Evolutionary conservation across 64 coral and sea anemone species (phyloP).

Genomic region (Astreopora myriophthalma): DNA sequence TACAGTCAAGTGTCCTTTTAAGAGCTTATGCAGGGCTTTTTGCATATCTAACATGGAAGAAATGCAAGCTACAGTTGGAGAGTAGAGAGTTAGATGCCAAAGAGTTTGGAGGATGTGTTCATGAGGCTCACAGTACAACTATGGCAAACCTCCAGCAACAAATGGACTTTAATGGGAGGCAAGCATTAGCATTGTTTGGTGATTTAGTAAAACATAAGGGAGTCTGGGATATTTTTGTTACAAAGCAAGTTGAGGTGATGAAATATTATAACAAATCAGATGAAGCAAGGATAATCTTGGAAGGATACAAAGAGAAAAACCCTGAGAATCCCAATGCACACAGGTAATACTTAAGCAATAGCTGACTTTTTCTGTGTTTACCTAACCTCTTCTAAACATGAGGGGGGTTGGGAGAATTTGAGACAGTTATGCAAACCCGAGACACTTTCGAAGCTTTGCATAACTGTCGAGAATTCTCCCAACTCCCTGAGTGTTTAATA

Average conservation of each 20-base stretch:
- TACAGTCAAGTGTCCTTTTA: constrained; percentile 41
- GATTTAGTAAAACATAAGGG: constrained; percentile 58
- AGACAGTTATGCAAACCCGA: too few relatives aligned
- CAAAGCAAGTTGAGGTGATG: constrained; percentile 75
- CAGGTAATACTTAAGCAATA: too few relatives aligned
- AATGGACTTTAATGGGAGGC: constrained; percentile 71
- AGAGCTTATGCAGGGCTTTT: constrained; percentile 78
- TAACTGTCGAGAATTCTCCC: too few relatives aligned
- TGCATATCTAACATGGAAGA: constrained; percentile 77
- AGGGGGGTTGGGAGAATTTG: too few relatives aligned
- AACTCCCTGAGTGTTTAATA: too few relatives aligned
- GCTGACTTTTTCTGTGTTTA: too few relatives aligned
- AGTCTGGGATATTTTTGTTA: constrained; percentile 87
- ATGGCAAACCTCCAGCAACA: constrained; percentile 11
- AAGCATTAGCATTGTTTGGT: constrained; percentile 69
- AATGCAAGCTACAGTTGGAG: neutral
- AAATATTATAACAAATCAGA: constrained; percentile 61
- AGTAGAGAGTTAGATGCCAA: neutral
- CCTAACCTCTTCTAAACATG: too few relatives aligned
- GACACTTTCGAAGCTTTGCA: too few relatives aligned
- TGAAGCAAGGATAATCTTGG: constrained; percentile 55
- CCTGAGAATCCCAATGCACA: constrained; percentile 90
- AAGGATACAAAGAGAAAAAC: constrained; percentile 76
- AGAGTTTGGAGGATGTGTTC: neutral
- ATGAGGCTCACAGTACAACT: neutral